phyloP scores from a whole-genome alignment of 2,113 vertebrate species.

The Propithecus coquereli region DNA sequence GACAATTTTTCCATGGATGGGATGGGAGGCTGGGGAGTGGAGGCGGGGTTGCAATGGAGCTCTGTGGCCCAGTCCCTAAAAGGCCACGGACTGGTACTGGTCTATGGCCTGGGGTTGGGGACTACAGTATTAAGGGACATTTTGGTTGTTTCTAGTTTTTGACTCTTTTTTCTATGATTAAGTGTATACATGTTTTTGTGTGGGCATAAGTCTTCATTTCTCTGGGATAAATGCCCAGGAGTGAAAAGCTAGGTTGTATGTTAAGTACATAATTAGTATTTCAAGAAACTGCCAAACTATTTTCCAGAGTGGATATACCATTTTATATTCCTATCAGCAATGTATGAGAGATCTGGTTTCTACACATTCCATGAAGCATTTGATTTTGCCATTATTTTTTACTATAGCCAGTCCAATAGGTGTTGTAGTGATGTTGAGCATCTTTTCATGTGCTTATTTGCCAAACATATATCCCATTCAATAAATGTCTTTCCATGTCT shows the following conservation, averaged over 20 bases:
- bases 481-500: background rate
- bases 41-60: too few species aligned
- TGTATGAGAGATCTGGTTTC: background rate
- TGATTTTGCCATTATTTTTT: background rate
- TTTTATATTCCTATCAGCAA: background rate
- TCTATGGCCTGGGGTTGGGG: too few species aligned
- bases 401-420: background rate
- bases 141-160: background rate
- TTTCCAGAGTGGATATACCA: background rate
- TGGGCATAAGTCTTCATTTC: background rate
- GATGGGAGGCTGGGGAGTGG: too few species aligned
- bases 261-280: background rate
- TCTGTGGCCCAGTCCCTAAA: too few species aligned
- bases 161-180: background rate
- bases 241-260: background rate
- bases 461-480: background rate
- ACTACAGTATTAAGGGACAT: background rate
- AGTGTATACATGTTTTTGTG: background rate
- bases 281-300: background rate
- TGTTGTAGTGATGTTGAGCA: background rate
- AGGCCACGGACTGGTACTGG: too few species aligned
- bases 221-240: background rate
- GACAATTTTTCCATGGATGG: too few species aligned
- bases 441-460: background rate
- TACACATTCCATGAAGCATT: background rate